Evolutionary conservation across 2,888 invertebrate genomes (phyloP), one percentile per base, ranked within the genome.

Genomic region (Noctua pronuba): DNA sequence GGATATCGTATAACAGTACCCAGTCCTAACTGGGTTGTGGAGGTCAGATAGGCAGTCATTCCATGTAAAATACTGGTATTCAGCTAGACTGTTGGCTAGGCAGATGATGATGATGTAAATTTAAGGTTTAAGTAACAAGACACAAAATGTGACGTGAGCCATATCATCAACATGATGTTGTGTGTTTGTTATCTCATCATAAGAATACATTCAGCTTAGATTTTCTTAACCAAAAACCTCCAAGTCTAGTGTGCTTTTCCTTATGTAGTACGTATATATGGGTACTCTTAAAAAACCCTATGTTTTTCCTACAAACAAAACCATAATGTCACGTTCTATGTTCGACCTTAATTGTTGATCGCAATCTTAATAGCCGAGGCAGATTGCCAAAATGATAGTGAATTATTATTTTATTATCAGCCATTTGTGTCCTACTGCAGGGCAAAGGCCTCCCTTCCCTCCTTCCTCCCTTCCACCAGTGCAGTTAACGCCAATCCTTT

Each of bases 331-430:
- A 58, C 58, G 41, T 79, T 8, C 38, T 60, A 38, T 21, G 24
- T 73, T n/a, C 31, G 38, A 55, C 65, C 41, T 21, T 64, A n/a
- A 41, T 41, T 3, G 16, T 65, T 67, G 80, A 80, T 80, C 21
- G 7, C 13, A 28, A 74, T 80, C 79, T 49, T 44, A 79, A 79
- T 52, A 21, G n/a, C 1, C 5, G n/a, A 68, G 68, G 62, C 62
- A 68, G 67, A 80, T 79, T 35, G 52, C 55, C 13, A 74, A 64
- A 74, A 64, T 11, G 67, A 80, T 79, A 55, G 62, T 68, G 21
- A 41, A 24, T 31, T 46, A 66, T 49, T 60, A n/a, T 62, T 73
- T 67, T 38, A n/a, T n/a, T n/a, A n/a, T n/a, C n/a, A n/a, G n/a
- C n/a, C n/a, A n/a, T n/a, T n/a, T n/a, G n/a, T n/a, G n/a, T n/a